Conservation (phyloP, 2,113 vertebrate genomes). For the Cromileptes altivelis region DNA sequence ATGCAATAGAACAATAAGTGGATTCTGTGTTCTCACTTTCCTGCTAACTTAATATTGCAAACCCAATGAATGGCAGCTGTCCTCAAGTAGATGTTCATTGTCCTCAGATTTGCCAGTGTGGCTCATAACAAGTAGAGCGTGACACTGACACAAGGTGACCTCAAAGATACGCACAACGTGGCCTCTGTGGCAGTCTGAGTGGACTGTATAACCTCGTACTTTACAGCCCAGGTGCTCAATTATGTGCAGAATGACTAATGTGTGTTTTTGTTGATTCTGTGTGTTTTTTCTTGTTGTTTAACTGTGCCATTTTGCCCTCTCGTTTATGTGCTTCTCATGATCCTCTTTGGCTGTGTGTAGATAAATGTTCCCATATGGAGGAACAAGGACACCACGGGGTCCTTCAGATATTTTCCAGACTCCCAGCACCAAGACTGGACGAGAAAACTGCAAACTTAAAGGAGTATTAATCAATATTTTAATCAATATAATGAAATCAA, state of each 20-base stretch:
- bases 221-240: background rate
- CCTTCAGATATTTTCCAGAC: background rate
- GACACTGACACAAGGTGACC: conserved; percentile 38
- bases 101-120: conserved; percentile 34
- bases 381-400: background rate
- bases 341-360: background rate
- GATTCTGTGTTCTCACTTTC: conserved; percentile 58
- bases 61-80: conserved; percentile 38
- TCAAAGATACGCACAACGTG: conserved; percentile 9
- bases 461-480: background rate
- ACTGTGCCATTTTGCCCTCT: too few species aligned
- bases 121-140: conserved; percentile 54
- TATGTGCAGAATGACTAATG: background rate
- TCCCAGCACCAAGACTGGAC: background rate
- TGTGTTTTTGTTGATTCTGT: background rate
- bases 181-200: background rate
- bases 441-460: background rate
- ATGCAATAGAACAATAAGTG: conserved; percentile 36
- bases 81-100: conserved; percentile 44
- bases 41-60: conserved; percentile 58
- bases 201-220: background rate
- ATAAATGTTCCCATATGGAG: background rate
- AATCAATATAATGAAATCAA: too few species aligned
- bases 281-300: background rate
- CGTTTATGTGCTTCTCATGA: background rate